These are phyloP conservation scores for Peucedramus taeniatus DNA, from an alignment of 2,113 vertebrate species.

Conservation along the genomic window DNA sequence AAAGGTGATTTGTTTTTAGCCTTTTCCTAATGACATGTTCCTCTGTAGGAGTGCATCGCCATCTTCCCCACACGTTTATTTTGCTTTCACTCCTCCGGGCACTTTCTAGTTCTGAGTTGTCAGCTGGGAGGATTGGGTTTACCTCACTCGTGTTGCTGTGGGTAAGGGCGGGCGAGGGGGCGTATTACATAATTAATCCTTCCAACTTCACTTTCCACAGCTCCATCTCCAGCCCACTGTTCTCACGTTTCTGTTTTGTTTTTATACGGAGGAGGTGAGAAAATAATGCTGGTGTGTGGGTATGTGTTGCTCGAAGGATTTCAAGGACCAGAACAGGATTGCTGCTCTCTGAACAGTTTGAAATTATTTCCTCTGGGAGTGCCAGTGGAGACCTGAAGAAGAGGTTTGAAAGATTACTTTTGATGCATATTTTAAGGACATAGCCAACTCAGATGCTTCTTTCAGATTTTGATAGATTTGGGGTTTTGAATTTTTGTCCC, in stretches of 20 bases:
- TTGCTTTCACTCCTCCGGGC: background rate
- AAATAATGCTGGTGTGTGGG: slow-evolving; percentile 27
- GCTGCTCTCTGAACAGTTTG: background rate
- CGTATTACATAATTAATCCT: slow-evolving; percentile 45
- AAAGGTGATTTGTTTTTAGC: background rate
- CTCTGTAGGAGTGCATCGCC: background rate
- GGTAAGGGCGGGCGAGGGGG: slow-evolving; percentile 30
- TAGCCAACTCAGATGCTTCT: background rate
- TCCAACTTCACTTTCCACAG: slow-evolving; percentile 15
- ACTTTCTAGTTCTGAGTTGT: background rate
- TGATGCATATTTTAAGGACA: background rate
- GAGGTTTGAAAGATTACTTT: slow-evolving; percentile 7
- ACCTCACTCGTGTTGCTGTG: slow-evolving; percentile 11
- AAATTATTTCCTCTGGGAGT: background rate
- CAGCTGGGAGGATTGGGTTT: background rate
- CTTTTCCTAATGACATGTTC: background rate
- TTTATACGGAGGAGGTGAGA: slow-evolving; percentile 25
- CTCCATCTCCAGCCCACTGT: slow-evolving; percentile 28
- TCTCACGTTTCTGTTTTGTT: slow-evolving; percentile 47
- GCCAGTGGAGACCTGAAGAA: background rate
- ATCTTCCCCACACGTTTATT: slow-evolving; percentile 1
- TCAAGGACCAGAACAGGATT: background rate
- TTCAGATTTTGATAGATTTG: slow-evolving; percentile 21
- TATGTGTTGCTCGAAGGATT: slow-evolving; percentile 15
- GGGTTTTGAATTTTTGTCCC: background rate